These are phyloP conservation scores for Drosophila macrothrix DNA, from an alignment of 2,888 invertebrate genomes.

Conservation along the genomic window DNA sequence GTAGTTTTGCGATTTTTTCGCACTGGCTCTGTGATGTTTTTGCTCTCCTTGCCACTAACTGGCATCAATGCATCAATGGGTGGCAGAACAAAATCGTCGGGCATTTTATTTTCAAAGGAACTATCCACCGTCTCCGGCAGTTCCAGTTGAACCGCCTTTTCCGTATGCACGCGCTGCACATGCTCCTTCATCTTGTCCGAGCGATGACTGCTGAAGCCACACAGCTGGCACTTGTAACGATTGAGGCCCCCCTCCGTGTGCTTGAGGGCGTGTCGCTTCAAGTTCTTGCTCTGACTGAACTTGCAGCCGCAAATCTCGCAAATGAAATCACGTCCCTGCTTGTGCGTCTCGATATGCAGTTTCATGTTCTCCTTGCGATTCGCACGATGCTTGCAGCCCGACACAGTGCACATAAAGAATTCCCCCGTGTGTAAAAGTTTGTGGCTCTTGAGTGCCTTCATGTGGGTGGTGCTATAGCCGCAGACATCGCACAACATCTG, in stretches of 20 bases:
- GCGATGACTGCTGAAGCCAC: conserved; percentile 86
- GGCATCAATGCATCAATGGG: conserved; percentile 42
- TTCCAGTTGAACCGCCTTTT: conserved; percentile 82
- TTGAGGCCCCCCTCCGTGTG: conserved; percentile 77
- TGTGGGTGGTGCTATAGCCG: conserved; percentile 87
- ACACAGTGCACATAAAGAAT: conserved; percentile 85
- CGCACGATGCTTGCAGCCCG: conserved; percentile 85
- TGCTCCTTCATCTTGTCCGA: conserved; percentile 87
- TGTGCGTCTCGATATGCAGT: conserved; percentile 86
- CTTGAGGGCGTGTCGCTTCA: conserved; percentile 83
- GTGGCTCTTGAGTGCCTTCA: conserved; percentile 86
- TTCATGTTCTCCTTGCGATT: conserved; percentile 86
- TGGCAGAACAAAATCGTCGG: conserved; percentile 79
- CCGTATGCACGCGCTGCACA: conserved; percentile 83
- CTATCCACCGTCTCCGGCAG: conserved; percentile 82
- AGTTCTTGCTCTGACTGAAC: conserved; percentile 87
- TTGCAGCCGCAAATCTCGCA: conserved; percentile 87
- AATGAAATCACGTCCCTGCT: conserved; percentile 86
- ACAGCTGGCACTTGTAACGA: conserved; percentile 85
- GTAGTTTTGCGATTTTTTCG: conserved; percentile 12
- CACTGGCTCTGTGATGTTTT: not conserved
- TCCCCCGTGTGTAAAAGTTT: conserved; percentile 86
- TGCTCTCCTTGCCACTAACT: conserved; percentile 4
- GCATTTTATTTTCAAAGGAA: conserved; percentile 77
- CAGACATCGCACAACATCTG: conserved; percentile 87